A percentile compares a stretch with the other conserved stretches of the same genome.
phyloP scores from a whole-genome alignment of 64 coral and sea anemone genomes.

The Montipora cactus region DNA sequence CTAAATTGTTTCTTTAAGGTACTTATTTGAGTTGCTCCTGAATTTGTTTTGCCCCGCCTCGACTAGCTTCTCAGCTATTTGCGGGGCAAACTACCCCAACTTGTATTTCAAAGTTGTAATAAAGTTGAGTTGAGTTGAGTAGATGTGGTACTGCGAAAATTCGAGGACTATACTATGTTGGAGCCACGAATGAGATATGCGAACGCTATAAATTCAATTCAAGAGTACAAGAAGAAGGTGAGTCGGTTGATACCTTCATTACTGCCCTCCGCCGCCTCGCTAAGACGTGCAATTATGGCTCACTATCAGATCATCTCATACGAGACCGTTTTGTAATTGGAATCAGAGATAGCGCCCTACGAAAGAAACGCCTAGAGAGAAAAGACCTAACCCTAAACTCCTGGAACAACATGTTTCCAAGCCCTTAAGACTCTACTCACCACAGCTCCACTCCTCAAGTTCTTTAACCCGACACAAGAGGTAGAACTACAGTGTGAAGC shows the following conservation, averaged over 20 bases:
- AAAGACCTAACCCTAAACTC: constrained; percentile 40
- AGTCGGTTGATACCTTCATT: constrained; percentile 63
- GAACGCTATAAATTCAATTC: constrained; percentile 20
- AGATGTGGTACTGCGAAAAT: constrained; percentile 57
- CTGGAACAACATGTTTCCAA: constrained; percentile 57
- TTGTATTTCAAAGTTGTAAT: too few relatives aligned
- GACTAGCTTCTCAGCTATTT: too few relatives aligned
- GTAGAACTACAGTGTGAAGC: too few relatives aligned
- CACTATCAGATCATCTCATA: constrained; percentile 36
- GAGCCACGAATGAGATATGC: constrained; percentile 70
- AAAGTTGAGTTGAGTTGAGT: too few relatives aligned
- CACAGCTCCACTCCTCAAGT: too few relatives aligned
- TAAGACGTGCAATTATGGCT: constrained; percentile 67
- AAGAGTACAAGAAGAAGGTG: constrained; percentile 45
- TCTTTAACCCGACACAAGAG: too few relatives aligned
- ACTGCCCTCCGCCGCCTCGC: constrained; percentile 53
- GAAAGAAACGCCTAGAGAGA: constrained; percentile 52
- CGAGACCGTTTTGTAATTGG: constrained; percentile 61
- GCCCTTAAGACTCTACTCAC: too few relatives aligned
- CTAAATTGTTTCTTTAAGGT: too few relatives aligned
- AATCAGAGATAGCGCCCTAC: constrained; percentile 10
- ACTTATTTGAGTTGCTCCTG: too few relatives aligned
- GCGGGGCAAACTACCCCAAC: too few relatives aligned
- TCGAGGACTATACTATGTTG: constrained; percentile 65
- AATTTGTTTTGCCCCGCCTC: too few relatives aligned